Base-by-base conservation (phyloP, 2,888 invertebrate genomes). In the Bugulina stolonifera region DNA sequence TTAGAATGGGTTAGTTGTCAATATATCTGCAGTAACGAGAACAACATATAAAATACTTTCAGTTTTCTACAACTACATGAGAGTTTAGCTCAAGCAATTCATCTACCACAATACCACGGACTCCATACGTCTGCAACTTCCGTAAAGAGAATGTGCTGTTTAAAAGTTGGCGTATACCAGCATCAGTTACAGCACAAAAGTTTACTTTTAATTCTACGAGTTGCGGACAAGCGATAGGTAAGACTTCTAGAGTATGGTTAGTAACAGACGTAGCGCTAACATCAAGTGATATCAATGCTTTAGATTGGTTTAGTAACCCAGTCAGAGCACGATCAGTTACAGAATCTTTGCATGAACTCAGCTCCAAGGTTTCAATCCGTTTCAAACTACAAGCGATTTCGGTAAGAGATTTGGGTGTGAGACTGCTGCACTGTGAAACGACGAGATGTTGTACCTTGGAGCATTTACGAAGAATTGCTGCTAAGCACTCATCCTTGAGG, bases 391-490 rank as follows among this genome's bases (percentile, higher is more conserved):
- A 64, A 5, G 64, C 25, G 22, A 64, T 64, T 32, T 64, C 64
- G 32, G 32, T 3, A 64, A 64, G 64, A 27, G 64, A 64, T n/a
- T 64, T 64, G 5, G 27, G 64, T 2, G 64, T 25, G 3, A 64
- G 34, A 32, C 25, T 27, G 27, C 25, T 64, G 64, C 64, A 64
- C 32, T 64, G 64, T 14, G 64, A 22, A 10, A 64, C 2, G 14
- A 64, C 64, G 3, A 64, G 27, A 14, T 64, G 64, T 32, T 27
- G 2, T 29, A 64, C 2, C 3, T 27, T 64, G 2, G 64, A 32
- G 32, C 64, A 64, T 32, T 10, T 25, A 14, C 32, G 25, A 5
- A 34, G 29, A 3, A 54, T 54, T 82, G 82, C 10, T 82, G 76
- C 18, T 76, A 76, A 69, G 77, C 32, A 64, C 3, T 14, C 29